These are phyloP conservation scores for Drosophila pruinosa DNA, from an alignment of 1,140 invertebrate genomes.

Conservation along the genomic window DNA sequence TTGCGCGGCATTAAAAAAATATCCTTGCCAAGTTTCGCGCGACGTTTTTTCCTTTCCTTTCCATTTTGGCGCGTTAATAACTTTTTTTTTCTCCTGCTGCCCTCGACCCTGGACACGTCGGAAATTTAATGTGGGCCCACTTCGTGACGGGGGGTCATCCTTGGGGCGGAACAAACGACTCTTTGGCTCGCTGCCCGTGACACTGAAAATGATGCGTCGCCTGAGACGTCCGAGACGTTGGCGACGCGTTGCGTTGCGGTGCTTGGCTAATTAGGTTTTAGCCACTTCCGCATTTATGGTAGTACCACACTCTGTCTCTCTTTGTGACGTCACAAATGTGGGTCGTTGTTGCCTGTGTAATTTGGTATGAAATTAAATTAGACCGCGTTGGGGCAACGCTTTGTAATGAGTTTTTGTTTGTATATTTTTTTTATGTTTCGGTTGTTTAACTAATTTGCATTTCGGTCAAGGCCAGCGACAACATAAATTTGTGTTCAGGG, in stretches of 20 bases:
- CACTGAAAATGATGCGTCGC: constrained; percentile 64
- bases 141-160: constrained; percentile 14
- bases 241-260: too few species aligned
- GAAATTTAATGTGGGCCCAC: constrained; percentile 37
- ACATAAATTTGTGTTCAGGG: constrained; percentile 57
- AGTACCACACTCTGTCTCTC: not conserved
- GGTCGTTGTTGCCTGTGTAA: constrained; percentile 49
- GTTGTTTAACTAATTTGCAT: constrained; percentile 69
- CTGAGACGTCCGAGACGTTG: constrained; percentile 10
- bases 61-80: constrained; percentile 57
- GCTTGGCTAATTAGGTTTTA: constrained; percentile 74
- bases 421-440: constrained; percentile 51
- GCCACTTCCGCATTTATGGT: constrained; percentile 41
- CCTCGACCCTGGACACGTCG: constrained; percentile 13
- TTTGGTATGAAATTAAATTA: constrained; percentile 76
- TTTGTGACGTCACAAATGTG: constrained; percentile 61
- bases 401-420: constrained; percentile 77
- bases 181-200: constrained; percentile 38
- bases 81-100: constrained; percentile 44
- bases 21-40: constrained; percentile 24
- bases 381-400: constrained; percentile 29
- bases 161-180: constrained; percentile 15
- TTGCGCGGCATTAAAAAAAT: not conserved
- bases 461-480: constrained; percentile 70
- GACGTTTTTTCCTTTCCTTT: constrained; percentile 2